These are phyloP conservation scores for Lophura nycthemera DNA, from an alignment of 2,113 vertebrate species.

Conservation along the genomic window DNA sequence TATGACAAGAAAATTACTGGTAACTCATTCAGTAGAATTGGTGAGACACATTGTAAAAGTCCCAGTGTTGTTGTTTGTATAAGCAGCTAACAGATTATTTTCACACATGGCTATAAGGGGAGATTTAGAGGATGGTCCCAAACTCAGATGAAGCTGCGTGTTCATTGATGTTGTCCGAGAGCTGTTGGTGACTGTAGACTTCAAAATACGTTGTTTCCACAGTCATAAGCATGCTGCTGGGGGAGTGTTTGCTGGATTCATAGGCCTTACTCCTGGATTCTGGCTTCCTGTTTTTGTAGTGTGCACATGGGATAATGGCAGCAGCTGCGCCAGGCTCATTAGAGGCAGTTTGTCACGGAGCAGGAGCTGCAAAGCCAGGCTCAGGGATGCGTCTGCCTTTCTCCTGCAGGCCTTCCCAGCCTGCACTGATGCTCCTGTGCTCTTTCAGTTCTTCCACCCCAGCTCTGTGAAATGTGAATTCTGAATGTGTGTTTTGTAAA, in stretches of 20 bases:
- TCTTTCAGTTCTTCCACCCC: neutral
- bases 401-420: neutral
- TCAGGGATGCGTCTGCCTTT: neutral
- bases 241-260: neutral
- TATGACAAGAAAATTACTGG: neutral
- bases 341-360: neutral
- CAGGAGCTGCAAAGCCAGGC: neutral
- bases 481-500: neutral
- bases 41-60: neutral
- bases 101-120: neutral
- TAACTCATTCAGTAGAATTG: neutral
- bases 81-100: neutral
- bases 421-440: neutral
- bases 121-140: neutral
- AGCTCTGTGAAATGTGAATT: neutral
- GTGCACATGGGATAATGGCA: rapidly evolving
- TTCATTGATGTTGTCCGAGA: neutral
- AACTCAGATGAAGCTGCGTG: neutral
- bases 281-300: neutral
- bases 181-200: neutral
- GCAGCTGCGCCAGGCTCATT: neutral
- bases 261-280: neutral
- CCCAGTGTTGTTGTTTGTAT: neutral
- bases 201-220: neutral
- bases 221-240: neutral